Evolutionary conservation across 2,113 vertebrate genomes (phyloP), one percentile per base, ranked within the genome.

Genomic region (Pao palembangensis): DNA sequence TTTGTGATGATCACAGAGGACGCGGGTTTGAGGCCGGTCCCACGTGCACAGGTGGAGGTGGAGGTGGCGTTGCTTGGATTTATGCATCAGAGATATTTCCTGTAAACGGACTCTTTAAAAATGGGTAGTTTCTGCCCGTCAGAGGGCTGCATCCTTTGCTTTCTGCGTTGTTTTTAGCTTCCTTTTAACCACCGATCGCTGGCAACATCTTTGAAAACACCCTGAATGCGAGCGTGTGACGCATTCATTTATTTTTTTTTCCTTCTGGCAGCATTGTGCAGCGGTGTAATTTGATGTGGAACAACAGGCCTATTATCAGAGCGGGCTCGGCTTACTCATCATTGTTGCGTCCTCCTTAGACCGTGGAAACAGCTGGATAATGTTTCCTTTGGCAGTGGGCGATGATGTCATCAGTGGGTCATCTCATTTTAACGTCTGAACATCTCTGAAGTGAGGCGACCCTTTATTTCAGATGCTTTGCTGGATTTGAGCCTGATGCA

Each of bases 11-110:
- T 51, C 52, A 43, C 43, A 46, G 48, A 41, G 54, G 41, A 50
- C 50, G 41, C 41, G 56, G 61, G n/a, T 48, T 44, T 7, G 34
- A 51, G 52, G 20, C 19, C 51, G 47, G 54, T 34, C 5, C 28
- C 8, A 20, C 43, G 44, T 28, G 43, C 38, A 17, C 13, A 17
- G 16, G 25, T 28, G 25, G 48, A 61, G 56, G 51, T 31, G 49
- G 17, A 31, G 46, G 14, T n/a, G 54, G 14, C 59, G 60, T 66
- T 65, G 64, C n/a, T 58, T 69, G 42, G n/a, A 75, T 64, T 19
- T 55, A 78, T 71, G 53, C 38, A 23, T n/a, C 34, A 18, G 41
- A 44, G 48, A 11, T 0, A 28, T 54, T 55, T 53, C 52, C 34
- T 61, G 14, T 64, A 60, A 66, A 68, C 51, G 55, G 46, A 18